Percentiles rank a stretch among this genome's conserved stretches.
These are phyloP conservation scores for Bolborhynchus lineola DNA, from an alignment of 2,113 vertebrate genomes.

Conservation along the genomic window DNA sequence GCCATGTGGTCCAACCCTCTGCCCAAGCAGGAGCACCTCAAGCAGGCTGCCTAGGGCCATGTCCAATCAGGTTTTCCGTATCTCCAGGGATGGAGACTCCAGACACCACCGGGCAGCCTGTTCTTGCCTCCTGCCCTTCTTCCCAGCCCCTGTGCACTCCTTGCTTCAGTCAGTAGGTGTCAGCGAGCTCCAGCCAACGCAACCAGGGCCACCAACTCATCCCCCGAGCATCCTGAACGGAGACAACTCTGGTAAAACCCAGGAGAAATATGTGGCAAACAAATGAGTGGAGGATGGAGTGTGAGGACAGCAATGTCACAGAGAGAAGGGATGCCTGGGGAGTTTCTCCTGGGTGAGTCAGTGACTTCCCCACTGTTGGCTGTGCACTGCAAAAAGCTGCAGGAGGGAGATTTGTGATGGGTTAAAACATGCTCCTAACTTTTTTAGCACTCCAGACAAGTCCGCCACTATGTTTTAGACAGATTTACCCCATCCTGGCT, in stretches of 20 bases:
- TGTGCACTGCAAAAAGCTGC: neutral
- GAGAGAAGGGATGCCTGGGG: neutral
- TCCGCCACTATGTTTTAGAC: neutral
- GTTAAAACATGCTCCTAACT: neutral
- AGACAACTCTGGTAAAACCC: neutral
- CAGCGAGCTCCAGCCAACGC: neutral
- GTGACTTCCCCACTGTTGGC: accelerated
- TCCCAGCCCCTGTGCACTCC: neutral
- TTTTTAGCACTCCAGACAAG: neutral
- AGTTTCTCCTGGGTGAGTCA: neutral
- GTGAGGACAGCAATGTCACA: neutral
- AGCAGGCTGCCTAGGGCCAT: neutral
- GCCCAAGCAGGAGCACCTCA: neutral
- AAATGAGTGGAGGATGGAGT: neutral
- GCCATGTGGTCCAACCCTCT: neutral
- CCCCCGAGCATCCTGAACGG: accelerated
- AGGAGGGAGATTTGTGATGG: neutral
- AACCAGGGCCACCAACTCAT: neutral
- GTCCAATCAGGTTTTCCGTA: neutral
- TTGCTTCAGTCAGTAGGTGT: neutral
- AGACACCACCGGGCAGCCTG: neutral
- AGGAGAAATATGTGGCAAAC: neutral
- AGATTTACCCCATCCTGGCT: neutral
- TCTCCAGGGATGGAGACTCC: neutral
- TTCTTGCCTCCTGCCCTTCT: neutral